Percentiles rank a stretch among this genome's conserved stretches.
Conservation (phyloP, 2,113 vertebrate species). For the Hydrochoerus hydrochaeris region DNA sequence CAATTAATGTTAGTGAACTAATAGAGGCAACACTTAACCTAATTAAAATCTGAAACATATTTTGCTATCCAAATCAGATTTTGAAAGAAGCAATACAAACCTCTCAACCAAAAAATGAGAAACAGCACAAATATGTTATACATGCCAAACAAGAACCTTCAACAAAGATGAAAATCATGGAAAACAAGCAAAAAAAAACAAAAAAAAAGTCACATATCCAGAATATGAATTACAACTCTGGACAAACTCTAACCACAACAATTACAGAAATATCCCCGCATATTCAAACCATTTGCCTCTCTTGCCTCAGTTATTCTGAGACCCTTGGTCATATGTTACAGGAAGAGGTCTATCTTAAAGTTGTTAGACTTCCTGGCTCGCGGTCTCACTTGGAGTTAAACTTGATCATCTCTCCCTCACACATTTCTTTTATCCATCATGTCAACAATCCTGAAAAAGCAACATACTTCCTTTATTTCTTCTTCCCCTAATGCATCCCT, state of each 20-base stretch:
- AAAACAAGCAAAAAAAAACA: neutral
- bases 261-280: neutral
- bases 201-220: neutral
- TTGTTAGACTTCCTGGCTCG: neutral
- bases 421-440: neutral
- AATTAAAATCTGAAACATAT: slow-evolving; percentile 38
- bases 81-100: slow-evolving; percentile 43
- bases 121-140: neutral
- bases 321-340: neutral
- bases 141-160: neutral
- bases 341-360: neutral
- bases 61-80: slow-evolving; percentile 32
- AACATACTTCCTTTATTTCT: neutral
- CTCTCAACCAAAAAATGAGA: slow-evolving; percentile 35
- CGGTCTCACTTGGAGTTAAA: neutral
- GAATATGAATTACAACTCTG: slow-evolving; percentile 39
- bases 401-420: neutral
- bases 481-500: neutral
- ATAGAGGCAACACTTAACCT: neutral
- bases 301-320: neutral
- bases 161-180: slow-evolving; percentile 19
- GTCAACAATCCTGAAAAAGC: slow-evolving; percentile 24
- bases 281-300: neutral
- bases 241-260: neutral
- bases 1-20: slow-evolving; percentile 46